Evolutionary conservation across 2,797 vertebrate genomes (phyloP).

Genomic region (Melanotaenia maccullochi): DNA sequence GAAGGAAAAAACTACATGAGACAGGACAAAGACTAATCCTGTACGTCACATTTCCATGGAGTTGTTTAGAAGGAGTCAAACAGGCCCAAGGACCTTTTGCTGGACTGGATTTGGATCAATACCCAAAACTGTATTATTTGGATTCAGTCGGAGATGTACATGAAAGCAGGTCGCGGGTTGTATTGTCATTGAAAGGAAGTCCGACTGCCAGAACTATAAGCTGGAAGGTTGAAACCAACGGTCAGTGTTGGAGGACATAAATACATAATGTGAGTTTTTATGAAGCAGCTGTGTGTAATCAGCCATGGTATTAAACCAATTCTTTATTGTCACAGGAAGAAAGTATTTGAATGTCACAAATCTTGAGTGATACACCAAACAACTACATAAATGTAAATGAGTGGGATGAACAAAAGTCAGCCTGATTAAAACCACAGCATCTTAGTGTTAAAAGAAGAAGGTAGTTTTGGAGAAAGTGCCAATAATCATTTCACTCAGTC

Average conservation of each 20-base stretch:
- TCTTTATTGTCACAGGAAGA: slow-evolving; percentile 18
- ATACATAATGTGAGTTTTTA: slow-evolving; percentile 16
- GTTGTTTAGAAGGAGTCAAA: slow-evolving; percentile 42
- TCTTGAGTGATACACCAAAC: neutral
- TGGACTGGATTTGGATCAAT: slow-evolving; percentile 4
- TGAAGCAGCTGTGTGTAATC: slow-evolving; percentile 20
- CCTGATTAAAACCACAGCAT: slow-evolving; percentile 32
- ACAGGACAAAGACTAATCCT: neutral
- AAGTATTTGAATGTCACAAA: neutral
- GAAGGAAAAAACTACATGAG: slow-evolving; percentile 61
- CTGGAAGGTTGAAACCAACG: slow-evolving; percentile 13
- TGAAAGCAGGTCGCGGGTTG: slow-evolving; percentile 11
- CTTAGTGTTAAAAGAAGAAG: slow-evolving; percentile 37
- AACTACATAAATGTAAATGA: neutral
- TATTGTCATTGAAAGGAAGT: slow-evolving; percentile 16
- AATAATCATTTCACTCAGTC: slow-evolving; percentile 56
- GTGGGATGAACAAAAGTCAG: neutral
- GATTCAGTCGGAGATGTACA: slow-evolving; percentile 6
- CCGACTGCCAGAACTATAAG: slow-evolving; percentile 9
- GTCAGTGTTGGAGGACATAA: slow-evolving; percentile 7
- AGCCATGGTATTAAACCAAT: slow-evolving; percentile 15
- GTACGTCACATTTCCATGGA: slow-evolving; percentile 31
- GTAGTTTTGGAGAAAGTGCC: slow-evolving; percentile 50
- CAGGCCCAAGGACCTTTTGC: slow-evolving; percentile 13
- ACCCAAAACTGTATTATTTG: slow-evolving; percentile 30